phyloP scores from a whole-genome alignment of 2,888 invertebrate species.

The Thyatira batis region DNA sequence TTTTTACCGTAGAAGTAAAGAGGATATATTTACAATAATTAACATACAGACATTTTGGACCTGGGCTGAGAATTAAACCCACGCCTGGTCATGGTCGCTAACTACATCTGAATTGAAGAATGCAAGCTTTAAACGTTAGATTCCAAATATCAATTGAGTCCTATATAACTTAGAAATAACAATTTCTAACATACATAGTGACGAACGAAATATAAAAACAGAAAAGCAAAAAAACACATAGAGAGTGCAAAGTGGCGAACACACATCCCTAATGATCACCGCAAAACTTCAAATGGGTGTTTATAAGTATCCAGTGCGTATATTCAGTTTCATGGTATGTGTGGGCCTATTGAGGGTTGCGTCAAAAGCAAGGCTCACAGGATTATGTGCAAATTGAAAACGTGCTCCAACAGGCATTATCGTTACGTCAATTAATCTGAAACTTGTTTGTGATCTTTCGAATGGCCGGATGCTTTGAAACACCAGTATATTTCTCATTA shows the following conservation, averaged over 20 bases:
- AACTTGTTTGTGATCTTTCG: constrained; percentile 20
- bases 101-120: neutral
- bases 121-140: too few species aligned
- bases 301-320: neutral
- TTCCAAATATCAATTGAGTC: too few species aligned
- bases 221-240: neutral
- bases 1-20: too few species aligned
- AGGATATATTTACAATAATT: too few species aligned
- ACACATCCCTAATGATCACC: neutral
- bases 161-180: too few species aligned
- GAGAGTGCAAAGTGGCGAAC: neutral
- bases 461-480: neutral
- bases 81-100: too few species aligned
- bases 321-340: neutral
- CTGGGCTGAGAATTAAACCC: too few species aligned
- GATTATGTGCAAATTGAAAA: constrained; percentile 42
- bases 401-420: constrained; percentile 36
- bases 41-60: too few species aligned
- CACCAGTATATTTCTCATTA: too few species aligned
- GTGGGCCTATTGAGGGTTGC: neutral
- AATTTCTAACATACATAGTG: too few species aligned
- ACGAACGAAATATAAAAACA: neutral
- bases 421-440: constrained; percentile 29
- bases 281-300: neutral
- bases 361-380: constrained; percentile 10